Conservation (phyloP, 2,797 vertebrate genomes). For the Acanthurus lineatus region DNA sequence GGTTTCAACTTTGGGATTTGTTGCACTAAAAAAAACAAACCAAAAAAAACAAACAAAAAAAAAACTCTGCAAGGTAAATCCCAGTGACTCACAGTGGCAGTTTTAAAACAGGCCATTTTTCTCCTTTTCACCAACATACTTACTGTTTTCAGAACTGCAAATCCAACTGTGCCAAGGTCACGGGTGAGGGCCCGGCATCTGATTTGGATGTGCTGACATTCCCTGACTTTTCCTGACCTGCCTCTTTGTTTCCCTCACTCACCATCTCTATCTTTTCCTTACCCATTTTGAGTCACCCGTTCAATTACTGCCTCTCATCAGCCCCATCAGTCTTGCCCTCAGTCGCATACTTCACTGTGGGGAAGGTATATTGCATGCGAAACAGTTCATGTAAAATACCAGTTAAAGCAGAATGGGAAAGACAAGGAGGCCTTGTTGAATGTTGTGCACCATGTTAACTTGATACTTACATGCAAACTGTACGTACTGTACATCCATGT, state of each 20-base stretch:
- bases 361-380: conserved; percentile 35
- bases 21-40: conserved; percentile 5
- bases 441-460: neutral
- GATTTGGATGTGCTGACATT: conserved; percentile 76
- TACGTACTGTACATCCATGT: neutral
- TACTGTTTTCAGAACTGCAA: conserved; percentile 60
- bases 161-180: conserved; percentile 67
- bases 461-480: neutral
- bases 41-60: neutral
- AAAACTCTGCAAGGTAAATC: conserved; percentile 16
- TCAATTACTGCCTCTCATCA: conserved; percentile 58
- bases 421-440: conserved; percentile 14
- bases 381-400: conserved; percentile 41
- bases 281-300: conserved; percentile 49
- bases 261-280: conserved; percentile 56
- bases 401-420: conserved; percentile 19
- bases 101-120: conserved; percentile 24
- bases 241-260: conserved; percentile 67
- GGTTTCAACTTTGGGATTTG: conserved; percentile 7
- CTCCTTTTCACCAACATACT: conserved; percentile 24
- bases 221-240: conserved; percentile 53
- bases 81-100: neutral
- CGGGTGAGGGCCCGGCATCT: conserved; percentile 57
- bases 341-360: conserved; percentile 27
- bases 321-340: conserved; percentile 13